Percentiles rank a stretch among this genome's conserved stretches.
Conservation (phyloP, 1,140 invertebrate genomes). For the Lasioglossum baleicum region DNA sequence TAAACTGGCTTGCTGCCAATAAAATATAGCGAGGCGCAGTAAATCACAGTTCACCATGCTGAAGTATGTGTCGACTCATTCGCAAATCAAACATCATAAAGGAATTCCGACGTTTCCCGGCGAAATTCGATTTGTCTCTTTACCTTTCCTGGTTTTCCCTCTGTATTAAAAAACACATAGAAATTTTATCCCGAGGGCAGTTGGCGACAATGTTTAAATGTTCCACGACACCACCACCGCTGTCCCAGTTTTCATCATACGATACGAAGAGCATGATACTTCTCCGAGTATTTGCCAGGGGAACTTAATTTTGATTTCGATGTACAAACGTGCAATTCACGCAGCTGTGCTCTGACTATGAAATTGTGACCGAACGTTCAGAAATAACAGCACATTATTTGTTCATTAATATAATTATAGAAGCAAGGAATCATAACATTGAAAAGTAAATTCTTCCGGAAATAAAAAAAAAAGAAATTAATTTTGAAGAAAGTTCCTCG, state of each 20-base stretch:
- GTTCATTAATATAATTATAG: no score
- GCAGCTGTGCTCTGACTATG: no score
- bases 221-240: background rate
- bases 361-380: no score
- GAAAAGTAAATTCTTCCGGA: no score
- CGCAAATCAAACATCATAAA: slow-evolving; percentile 52
- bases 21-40: slow-evolving; percentile 34
- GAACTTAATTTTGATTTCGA: background rate
- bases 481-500: no score
- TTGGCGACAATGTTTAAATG: slow-evolving; percentile 3
- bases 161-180: background rate
- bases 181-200: background rate
- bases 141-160: background rate
- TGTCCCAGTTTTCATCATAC: slow-evolving; percentile 5
- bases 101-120: background rate
- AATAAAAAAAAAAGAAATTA: no score
- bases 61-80: slow-evolving; percentile 38
- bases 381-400: no score
- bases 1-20: slow-evolving; percentile 47
- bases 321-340: background rate
- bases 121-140: background rate
- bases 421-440: no score
- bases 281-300: background rate
- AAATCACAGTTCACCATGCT: slow-evolving; percentile 38
- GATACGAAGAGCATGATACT: slow-evolving; percentile 3